Evolutionary conservation across 64 coral and sea anemone genomes (phyloP).

Genomic region (Stichodactyla helianthus): DNA sequence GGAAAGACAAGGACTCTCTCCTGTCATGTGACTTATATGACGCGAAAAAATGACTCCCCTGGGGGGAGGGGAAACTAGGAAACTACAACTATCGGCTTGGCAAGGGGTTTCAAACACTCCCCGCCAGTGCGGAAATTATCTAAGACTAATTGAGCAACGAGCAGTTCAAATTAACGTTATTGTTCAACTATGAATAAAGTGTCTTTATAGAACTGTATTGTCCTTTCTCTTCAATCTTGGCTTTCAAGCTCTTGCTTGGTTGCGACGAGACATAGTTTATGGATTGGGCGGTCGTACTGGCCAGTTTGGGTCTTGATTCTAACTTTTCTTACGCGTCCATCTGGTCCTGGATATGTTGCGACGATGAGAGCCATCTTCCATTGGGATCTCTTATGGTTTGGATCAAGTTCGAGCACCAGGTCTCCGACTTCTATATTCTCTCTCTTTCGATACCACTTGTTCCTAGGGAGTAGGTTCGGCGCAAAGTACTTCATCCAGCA

Average conservation of each 20-base stretch:
- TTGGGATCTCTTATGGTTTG: conserved; percentile 6
- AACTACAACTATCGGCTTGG: no score
- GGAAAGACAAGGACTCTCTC: no score
- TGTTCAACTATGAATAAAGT: conserved; percentile 31
- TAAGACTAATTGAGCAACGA: conserved; percentile 51
- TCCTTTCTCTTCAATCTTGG: not conserved
- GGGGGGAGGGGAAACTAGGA: no score
- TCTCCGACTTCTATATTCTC: conserved; percentile 17
- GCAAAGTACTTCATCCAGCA: conserved; percentile 35
- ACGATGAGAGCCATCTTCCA: conserved; percentile 67
- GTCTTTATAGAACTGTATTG: not conserved
- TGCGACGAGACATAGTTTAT: conserved; percentile 10
- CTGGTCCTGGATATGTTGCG: conserved; percentile 38
- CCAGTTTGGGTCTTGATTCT: conserved; percentile 41
- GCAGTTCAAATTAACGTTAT: conserved; percentile 2
- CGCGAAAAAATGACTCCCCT: no score
- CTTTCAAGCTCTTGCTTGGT: conserved; percentile 11
- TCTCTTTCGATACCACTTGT: conserved; percentile 9
- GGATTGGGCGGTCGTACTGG: conserved; percentile 59
- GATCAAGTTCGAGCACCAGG: conserved; percentile 21
- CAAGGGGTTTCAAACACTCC: no score
- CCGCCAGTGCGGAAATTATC: conserved; percentile 66
- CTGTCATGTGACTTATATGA: no score
- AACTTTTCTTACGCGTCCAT: conserved; percentile 41
- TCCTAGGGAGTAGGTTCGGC: not conserved